Evolutionary conservation across 2,113 vertebrate genomes (phyloP).

Genomic region (Albula glossodonta): DNA sequence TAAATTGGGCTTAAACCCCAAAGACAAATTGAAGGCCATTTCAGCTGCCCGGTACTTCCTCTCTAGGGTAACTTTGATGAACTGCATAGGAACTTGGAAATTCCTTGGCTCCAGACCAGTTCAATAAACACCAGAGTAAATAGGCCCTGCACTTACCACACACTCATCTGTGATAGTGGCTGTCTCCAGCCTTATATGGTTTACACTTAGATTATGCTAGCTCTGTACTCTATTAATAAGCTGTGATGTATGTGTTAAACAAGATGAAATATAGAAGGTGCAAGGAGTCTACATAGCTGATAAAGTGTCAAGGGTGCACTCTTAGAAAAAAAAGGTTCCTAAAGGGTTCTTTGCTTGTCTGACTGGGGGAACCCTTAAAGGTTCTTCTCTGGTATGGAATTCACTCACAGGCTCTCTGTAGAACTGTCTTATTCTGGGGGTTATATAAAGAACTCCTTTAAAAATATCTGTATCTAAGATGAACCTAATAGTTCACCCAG

Average conservation of each 20-base stretch:
- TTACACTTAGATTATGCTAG: background rate
- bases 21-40: conserved; percentile 18
- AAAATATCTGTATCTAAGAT: too few relatives aligned
- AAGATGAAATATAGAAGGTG: background rate
- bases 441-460: too few relatives aligned
- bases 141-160: background rate
- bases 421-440: too few relatives aligned
- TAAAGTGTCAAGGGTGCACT: background rate
- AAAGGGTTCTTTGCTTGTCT: too few relatives aligned
- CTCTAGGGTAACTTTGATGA: conserved; percentile 1
- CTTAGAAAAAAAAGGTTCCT: too few relatives aligned
- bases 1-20: conserved; percentile 18
- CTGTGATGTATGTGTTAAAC: conserved; percentile 14
- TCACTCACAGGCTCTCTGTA: too few relatives aligned
- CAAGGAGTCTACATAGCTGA: background rate
- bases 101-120: background rate
- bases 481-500: too few relatives aligned
- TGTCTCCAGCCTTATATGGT: background rate
- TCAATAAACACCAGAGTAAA: conserved; percentile 20
- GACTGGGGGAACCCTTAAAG: too few relatives aligned
- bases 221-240: background rate
- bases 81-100: background rate
- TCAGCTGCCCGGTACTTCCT: conserved; percentile 19
- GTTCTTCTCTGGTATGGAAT: too few relatives aligned
- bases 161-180: background rate